These are phyloP conservation scores for Notodonta ziczac DNA, from an alignment of 2,888 invertebrate species.

Conservation along the genomic window DNA sequence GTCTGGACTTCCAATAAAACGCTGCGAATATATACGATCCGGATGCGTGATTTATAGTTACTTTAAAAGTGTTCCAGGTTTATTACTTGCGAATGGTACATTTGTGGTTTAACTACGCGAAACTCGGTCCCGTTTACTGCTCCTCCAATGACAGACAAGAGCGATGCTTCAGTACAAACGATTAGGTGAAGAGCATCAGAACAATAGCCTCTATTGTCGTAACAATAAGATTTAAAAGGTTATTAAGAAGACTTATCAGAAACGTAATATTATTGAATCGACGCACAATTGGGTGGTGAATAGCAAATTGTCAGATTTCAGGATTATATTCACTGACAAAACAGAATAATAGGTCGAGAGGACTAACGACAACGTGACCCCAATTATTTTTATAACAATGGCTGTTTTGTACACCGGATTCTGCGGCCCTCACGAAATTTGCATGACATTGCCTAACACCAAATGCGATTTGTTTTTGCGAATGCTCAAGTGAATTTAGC, in stretches of 20 bases:
- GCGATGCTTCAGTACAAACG: conserved; percentile 22
- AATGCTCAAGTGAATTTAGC: conserved; percentile 55
- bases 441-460: conserved; percentile 70
- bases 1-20: conserved; percentile 30
- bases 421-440: conserved; percentile 64
- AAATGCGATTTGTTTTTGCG: conserved; percentile 69
- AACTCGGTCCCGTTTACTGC: conserved; percentile 19
- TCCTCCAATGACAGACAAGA: conserved; percentile 39
- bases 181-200: conserved; percentile 4
- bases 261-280: conserved; percentile 34
- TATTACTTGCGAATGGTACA: neutral
- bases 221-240: conserved; percentile 15
- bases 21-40: conserved; percentile 21
- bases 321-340: conserved; percentile 40
- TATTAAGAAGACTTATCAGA: conserved; percentile 23
- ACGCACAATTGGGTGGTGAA: conserved; percentile 31
- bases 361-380: conserved; percentile 64
- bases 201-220: conserved; percentile 21
- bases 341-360: conserved; percentile 54
- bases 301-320: conserved; percentile 36
- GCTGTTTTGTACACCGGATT: conserved; percentile 64
- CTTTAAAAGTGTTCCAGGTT: conserved; percentile 7
- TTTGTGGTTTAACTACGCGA: conserved; percentile 3
- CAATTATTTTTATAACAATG: conserved; percentile 80
- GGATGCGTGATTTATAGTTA: conserved; percentile 5